Evolutionary conservation across 1,140 invertebrate species (phyloP), one percentile per base, ranked within the genome.

Genomic region (Oncopodura yosiiana): DNA sequence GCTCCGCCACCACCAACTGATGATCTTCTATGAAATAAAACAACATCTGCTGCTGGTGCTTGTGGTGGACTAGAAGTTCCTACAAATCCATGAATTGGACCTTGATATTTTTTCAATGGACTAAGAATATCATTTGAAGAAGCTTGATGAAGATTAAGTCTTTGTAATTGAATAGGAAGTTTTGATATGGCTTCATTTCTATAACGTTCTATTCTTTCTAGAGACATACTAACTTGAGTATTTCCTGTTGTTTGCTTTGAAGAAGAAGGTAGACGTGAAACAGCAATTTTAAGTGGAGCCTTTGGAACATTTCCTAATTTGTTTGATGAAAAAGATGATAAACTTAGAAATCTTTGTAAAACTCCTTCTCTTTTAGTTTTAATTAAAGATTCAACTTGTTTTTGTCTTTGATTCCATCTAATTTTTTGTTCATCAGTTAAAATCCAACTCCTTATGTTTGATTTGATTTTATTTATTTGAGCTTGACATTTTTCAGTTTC

Each of bases 401-500:
- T 27, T 24, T 51, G 30, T 16, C 39, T 46, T 6, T 39, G 30
- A 16, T 29, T 44, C 58, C 58, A 60, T 18, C 30, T 18, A 3
- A 14, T 19, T 12, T 27, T 43, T 27, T 60, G 52, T 14, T 27
- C 18, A 2, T 44, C 29, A 6, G 39, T 32, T 23, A 60, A 38
- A 14, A 18, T 16, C 24, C 23, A 14, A 3, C 19, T 14, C 8
- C 18, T n/a, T 19, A 34, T 26, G 14, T 24, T 19, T 9, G 18
- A 9, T 41, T 41, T 42, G 16, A 60, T 45, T 16, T n/a, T 18
- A 11, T 34, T n/a, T 18, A 42, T 49, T 8, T 51, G 26, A 37
- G 51, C 39, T 16, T 49, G 24, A 12, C 43, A 32, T 21, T 55
- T 60, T 4, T 50, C 32, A 26, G 19, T 44, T 9, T 61, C 45